phyloP scores from a whole-genome alignment of 2,888 invertebrate genomes.

The Drosophila acutilabella region DNA sequence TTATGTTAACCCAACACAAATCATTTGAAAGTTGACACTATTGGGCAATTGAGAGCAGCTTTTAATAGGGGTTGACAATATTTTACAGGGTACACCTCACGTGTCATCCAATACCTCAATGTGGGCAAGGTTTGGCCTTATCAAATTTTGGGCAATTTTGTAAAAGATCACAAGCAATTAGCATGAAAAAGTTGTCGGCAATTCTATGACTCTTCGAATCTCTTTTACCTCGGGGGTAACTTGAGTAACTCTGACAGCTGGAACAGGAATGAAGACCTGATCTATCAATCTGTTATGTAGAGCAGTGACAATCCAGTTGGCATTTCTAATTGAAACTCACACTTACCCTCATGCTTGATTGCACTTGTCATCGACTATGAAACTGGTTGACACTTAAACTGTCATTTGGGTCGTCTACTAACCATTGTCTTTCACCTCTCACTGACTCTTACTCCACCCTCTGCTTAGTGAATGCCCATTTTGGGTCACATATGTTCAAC shows the following conservation, averaged over 20 bases:
- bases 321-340: slow-evolving; percentile 71
- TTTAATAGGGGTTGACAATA: slow-evolving; percentile 26
- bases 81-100: slow-evolving; percentile 34
- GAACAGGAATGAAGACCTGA: slow-evolving; percentile 26
- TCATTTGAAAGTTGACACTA: slow-evolving; percentile 78
- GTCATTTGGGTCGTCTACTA: slow-evolving; percentile 58
- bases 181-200: slow-evolving; percentile 52
- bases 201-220: background rate
- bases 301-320: slow-evolving; percentile 27
- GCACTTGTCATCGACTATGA: slow-evolving; percentile 69
- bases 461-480: slow-evolving; percentile 25
- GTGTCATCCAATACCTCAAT: slow-evolving; percentile 67
- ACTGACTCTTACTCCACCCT: slow-evolving; percentile 2
- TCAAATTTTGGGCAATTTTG: slow-evolving; percentile 55
- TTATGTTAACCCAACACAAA: slow-evolving; percentile 59
- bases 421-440: slow-evolving; percentile 34
- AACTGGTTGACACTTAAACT: slow-evolving; percentile 77
- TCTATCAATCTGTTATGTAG: slow-evolving; percentile 40
- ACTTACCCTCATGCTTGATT: slow-evolving; percentile 65
- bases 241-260: slow-evolving; percentile 64
- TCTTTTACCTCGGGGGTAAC: slow-evolving; percentile 36
- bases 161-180: slow-evolving; percentile 73
- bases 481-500: slow-evolving; percentile 70
- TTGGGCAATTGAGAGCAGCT: slow-evolving; percentile 49
- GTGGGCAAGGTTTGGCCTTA: slow-evolving; percentile 50